A percentile compares a stretch with the other conserved stretches of the same genome.
phyloP scores from a whole-genome alignment of 2,888 invertebrate genomes.

The Hyppa rectilinea region DNA sequence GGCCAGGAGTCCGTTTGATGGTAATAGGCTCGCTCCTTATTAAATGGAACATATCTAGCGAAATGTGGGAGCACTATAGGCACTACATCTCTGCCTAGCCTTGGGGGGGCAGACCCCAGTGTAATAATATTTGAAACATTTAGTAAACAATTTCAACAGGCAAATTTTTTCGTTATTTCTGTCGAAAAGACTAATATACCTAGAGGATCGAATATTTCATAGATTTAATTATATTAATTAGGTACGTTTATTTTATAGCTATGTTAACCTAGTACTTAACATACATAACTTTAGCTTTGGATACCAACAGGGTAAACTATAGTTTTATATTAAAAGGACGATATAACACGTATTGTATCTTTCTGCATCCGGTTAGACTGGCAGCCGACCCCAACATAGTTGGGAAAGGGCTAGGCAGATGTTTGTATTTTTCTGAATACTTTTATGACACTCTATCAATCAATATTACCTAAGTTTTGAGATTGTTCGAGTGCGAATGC shows the following conservation, averaged over 20 bases:
- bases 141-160: not conserved
- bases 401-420: too few relatives aligned
- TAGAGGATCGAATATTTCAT: not conserved
- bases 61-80: not conserved
- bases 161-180: not conserved
- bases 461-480: not conserved
- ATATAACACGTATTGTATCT: not conserved
- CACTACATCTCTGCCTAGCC: not conserved
- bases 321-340: not conserved
- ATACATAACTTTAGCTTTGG: not conserved
- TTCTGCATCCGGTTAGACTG: too few relatives aligned
- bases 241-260: not conserved
- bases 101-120: too few relatives aligned
- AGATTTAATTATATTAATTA: not conserved
- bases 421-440: not conserved
- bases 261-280: too few relatives aligned
- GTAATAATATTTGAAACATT: not conserved
- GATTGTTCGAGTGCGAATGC: too few relatives aligned
- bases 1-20: not conserved
- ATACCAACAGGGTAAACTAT: constrained; percentile 17
- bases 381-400: too few relatives aligned
- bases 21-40: not conserved
- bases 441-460: not conserved
- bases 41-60: too few relatives aligned
- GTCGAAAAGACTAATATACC: too few relatives aligned